phyloP scores from a whole-genome alignment of 1,140 invertebrate genomes.

The Zaprionus ornatus region DNA sequence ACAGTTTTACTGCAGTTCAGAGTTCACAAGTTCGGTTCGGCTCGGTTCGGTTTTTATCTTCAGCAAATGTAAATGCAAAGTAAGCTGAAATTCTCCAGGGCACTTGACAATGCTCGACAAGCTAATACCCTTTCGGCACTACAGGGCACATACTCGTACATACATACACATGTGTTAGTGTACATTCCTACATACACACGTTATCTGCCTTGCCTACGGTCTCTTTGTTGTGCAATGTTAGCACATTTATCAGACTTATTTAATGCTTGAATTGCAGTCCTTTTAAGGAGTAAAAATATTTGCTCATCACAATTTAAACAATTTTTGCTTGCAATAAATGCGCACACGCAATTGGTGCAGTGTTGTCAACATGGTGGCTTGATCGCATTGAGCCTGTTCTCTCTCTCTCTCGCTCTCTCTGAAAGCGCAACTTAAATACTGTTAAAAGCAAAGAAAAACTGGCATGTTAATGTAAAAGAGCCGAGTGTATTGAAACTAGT shows the following conservation, averaged over 20 bases:
- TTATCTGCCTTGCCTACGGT: neutral
- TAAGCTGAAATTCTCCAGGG: neutral
- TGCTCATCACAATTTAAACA: neutral
- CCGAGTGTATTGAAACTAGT: neutral
- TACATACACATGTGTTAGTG: neutral
- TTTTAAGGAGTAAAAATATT: neutral
- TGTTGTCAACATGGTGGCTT: neutral
- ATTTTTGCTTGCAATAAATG: neutral
- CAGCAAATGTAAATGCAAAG: conserved; percentile 10
- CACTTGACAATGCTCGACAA: conserved; percentile 8
- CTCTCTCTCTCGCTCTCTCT: neutral
- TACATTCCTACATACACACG: neutral
- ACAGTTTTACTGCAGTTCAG: conserved; percentile 32
- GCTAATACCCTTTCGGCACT: conserved; percentile 1
- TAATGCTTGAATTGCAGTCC: neutral
- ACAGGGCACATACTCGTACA: neutral
- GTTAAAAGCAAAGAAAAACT: neutral
- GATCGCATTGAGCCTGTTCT: neutral
- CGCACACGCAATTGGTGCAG: neutral
- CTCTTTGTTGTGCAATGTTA: neutral
- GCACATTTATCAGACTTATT: conserved; percentile 1
- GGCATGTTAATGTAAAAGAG: neutral
- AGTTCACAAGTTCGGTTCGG: conserved; percentile 10
- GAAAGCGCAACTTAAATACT: neutral
- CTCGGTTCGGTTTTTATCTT: conserved; percentile 12